A percentile compares a stretch with the other conserved stretches of the same genome.
These are phyloP conservation scores for Eulemur macaco DNA, from an alignment of 2,113 vertebrate species.

Conservation along the genomic window DNA sequence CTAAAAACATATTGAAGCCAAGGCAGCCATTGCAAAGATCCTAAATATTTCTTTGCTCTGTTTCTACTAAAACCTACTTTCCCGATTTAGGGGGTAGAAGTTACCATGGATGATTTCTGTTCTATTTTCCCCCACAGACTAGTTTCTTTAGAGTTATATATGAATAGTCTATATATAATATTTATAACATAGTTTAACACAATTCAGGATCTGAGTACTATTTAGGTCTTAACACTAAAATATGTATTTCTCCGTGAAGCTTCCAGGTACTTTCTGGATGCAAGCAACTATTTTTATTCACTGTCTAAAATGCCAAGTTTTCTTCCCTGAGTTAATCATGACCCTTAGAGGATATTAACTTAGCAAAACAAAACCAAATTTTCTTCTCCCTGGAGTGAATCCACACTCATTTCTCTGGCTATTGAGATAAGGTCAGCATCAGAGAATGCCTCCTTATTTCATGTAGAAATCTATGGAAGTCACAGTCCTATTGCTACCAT, in stretches of 20 bases:
- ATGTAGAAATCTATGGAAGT: background rate
- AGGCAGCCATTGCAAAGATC: background rate
- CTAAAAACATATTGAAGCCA: background rate
- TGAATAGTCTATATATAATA: background rate
- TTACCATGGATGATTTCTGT: conserved; percentile 13
- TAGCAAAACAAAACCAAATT: background rate
- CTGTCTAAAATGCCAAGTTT: conserved; percentile 11
- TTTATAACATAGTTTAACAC: conserved; percentile 12
- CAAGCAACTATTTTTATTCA: conserved; percentile 25
- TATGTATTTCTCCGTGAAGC: background rate
- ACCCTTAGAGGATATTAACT: background rate
- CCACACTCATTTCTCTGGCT: background rate
- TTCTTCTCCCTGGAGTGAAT: background rate
- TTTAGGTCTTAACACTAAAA: background rate
- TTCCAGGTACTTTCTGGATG: conserved; percentile 9
- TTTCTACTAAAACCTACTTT: conserved; percentile 28
- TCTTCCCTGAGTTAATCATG: background rate
- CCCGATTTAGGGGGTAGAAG: background rate
- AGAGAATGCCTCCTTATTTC: background rate
- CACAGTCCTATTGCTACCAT: background rate
- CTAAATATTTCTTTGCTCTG: conserved; percentile 9
- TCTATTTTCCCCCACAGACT: background rate
- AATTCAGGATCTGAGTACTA: background rate
- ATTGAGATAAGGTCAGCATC: background rate
- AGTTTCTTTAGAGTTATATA: conserved; percentile 3